A percentile compares a stretch with the other conserved stretches of the same genome.
Evolutionary conservation across 1,140 invertebrate species (phyloP).

Genomic region (Meteorus sp.): DNA sequence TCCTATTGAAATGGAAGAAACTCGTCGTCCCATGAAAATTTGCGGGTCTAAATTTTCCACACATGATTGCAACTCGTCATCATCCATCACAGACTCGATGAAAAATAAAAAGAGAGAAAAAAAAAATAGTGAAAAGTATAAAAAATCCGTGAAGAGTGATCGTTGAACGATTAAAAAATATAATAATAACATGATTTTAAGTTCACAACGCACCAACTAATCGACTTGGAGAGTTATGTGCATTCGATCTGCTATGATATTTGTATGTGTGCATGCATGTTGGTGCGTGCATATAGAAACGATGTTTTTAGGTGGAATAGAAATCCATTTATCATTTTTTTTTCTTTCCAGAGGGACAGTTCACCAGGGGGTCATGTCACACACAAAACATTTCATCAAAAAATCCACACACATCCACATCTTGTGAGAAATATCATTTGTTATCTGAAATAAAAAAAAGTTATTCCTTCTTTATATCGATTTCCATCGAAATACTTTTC

Average conservation of each 20-base stretch:
- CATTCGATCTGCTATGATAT: conserved; percentile 8
- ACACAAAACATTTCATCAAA: conserved; percentile 28
- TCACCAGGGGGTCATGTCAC: conserved; percentile 20
- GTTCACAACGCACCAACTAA: conserved; percentile 5
- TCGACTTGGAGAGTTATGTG: conserved; percentile 2
- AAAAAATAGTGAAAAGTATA: too few species aligned
- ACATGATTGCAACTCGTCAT: conserved; percentile 47
- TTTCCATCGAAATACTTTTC: too few species aligned
- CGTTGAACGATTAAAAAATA: conserved; percentile 31
- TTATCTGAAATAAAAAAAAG: too few species aligned
- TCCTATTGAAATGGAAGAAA: conserved; percentile 5
- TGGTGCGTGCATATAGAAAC: neutral
- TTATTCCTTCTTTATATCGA: too few species aligned
- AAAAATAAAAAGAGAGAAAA: conserved; percentile 5
- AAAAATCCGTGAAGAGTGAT: conserved; percentile 24
- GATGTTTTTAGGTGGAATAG: conserved; percentile 17
- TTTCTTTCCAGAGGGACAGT: conserved; percentile 7
- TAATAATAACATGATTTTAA: conserved; percentile 10
- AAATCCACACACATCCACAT: conserved; percentile 28
- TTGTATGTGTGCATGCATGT: neutral
- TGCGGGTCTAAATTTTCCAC: conserved; percentile 48
- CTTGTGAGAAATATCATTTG: too few species aligned
- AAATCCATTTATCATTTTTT: conserved; percentile 54
- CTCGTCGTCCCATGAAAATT: conserved; percentile 21
- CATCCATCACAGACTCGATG: conserved; percentile 59